Conservation (phyloP, 2,888 invertebrate genomes). For the Odontocerum albicorne region DNA sequence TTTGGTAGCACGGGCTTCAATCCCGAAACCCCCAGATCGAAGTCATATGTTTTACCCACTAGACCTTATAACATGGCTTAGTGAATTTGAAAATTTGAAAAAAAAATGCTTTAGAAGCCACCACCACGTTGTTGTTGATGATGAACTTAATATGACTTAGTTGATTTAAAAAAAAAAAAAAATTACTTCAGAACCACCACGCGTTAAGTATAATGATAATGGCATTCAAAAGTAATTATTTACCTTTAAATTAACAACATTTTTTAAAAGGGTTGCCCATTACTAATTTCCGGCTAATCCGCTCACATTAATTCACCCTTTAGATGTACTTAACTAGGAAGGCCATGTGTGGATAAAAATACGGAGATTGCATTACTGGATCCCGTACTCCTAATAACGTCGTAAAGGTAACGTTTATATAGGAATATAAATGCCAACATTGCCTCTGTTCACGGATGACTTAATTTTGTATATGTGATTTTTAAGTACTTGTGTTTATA, state of each 20-base stretch:
- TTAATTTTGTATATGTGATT: slow-evolving; percentile 6
- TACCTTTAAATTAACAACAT: background rate
- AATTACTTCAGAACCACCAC: too few species aligned
- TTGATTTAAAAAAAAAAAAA: too few species aligned
- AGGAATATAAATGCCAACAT: slow-evolving; percentile 12
- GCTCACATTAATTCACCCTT: slow-evolving; percentile 12
- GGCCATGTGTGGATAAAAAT: slow-evolving; percentile 25
- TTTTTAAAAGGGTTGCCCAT: slow-evolving; percentile 3
- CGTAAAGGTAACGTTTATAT: slow-evolving; percentile 31
- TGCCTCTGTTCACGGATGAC: background rate
- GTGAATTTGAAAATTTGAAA: too few species aligned
- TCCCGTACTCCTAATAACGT: slow-evolving; percentile 18
- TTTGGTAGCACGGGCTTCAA: too few species aligned
- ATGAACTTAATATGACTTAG: too few species aligned
- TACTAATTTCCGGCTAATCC: slow-evolving; percentile 6
- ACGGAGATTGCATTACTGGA: slow-evolving; percentile 13
- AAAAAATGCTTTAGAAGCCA: background rate
- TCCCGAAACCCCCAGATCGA: too few species aligned
- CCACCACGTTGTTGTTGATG: background rate
- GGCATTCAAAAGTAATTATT: background rate
- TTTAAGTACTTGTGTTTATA: too few species aligned
- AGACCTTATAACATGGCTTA: too few species aligned
- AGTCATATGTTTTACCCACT: too few species aligned
- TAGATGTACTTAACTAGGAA: slow-evolving; percentile 11
- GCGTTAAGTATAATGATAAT: too few species aligned